These are phyloP conservation scores for Podarcis muralis DNA, from an alignment of 2,113 vertebrate species.

Conservation along the genomic window DNA sequence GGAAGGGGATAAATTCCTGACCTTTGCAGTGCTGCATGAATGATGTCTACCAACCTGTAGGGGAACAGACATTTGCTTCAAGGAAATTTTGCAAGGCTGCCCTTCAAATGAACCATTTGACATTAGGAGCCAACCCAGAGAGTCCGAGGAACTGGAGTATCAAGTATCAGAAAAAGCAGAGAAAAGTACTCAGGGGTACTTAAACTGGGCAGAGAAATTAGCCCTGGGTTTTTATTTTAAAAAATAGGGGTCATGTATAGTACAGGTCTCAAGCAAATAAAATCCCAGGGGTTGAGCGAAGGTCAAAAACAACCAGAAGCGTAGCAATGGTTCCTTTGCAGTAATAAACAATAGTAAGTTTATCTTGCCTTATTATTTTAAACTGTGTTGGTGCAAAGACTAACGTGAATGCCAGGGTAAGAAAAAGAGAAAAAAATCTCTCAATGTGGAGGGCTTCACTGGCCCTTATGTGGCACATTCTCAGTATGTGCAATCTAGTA, in stretches of 20 bases:
- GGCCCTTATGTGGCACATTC: background rate
- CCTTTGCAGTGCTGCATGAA: conserved; percentile 48
- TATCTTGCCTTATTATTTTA: background rate
- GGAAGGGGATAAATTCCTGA: conserved; percentile 39
- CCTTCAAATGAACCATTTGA: conserved; percentile 62
- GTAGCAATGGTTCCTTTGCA: conserved; percentile 18
- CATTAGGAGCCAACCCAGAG: conserved; percentile 45
- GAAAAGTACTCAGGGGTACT: conserved; percentile 51
- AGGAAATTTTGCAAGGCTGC: conserved; percentile 56
- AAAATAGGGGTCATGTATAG: conserved; percentile 56
- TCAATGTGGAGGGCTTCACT: background rate
- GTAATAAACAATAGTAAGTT: background rate
- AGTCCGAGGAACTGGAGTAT: background rate
- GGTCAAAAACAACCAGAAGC: conserved; percentile 63
- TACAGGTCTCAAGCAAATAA: conserved; percentile 62
- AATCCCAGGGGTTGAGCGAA: conserved; percentile 53
- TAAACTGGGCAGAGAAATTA: conserved; percentile 44
- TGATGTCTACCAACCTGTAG: conserved; percentile 30
- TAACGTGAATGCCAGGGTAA: background rate
- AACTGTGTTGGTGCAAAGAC: conserved; percentile 16
- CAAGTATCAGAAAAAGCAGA: background rate
- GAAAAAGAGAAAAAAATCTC: background rate
- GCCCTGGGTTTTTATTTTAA: conserved; percentile 35
- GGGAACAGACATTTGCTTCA: conserved; percentile 52
- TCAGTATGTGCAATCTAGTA: background rate